Evolutionary conservation across 2,113 vertebrate genomes (phyloP).

Genomic region (Progne subis): DNA sequence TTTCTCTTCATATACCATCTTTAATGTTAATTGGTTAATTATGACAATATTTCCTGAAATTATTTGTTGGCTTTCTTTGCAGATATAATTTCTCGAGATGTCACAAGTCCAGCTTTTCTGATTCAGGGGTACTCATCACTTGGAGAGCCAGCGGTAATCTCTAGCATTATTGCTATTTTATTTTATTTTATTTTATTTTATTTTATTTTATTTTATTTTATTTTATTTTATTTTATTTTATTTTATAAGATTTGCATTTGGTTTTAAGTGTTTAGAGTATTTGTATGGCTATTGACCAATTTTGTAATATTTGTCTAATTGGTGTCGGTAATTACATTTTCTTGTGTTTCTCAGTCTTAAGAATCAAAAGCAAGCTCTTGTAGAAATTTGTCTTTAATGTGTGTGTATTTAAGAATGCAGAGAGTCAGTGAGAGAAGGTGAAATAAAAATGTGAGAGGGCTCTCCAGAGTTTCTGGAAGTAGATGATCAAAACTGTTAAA

Average conservation of each 20-base stretch:
- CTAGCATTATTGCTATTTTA: background rate
- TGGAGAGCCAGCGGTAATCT: background rate
- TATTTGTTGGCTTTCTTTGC: background rate
- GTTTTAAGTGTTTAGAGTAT: background rate
- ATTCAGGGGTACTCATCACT: background rate
- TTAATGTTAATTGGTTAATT: background rate
- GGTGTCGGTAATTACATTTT: background rate
- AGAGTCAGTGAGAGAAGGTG: background rate
- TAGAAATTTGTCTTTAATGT: background rate
- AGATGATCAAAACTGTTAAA: background rate
- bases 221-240: too few relatives aligned
- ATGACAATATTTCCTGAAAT: background rate
- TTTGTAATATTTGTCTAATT: background rate
- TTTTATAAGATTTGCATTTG: background rate
- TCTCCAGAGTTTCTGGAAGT: background rate
- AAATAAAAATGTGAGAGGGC: background rate
- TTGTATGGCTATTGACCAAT: background rate
- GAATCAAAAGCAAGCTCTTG: background rate
- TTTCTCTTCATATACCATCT: background rate
- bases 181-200: too few relatives aligned
- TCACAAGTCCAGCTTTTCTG: background rate
- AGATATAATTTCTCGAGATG: background rate
- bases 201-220: too few relatives aligned
- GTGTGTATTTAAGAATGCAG: background rate
- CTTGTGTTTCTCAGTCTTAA: background rate